Conservation (phyloP, 2,797 vertebrate genomes). For the Macroramphosus scolopax region DNA sequence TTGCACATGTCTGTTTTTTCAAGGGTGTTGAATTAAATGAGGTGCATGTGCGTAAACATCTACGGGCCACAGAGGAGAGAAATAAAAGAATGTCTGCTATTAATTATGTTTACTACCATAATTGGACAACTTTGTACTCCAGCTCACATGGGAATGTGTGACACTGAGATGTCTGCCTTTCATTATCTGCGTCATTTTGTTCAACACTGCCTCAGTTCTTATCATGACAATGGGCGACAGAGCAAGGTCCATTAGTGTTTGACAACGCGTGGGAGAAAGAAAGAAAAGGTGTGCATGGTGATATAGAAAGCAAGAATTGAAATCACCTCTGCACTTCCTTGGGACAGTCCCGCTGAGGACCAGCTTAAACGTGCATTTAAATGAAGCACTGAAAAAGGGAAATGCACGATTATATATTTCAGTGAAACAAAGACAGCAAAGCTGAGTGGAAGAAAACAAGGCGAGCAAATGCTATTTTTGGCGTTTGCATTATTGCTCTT, state of each 20-base stretch:
- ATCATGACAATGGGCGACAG: conserved; percentile 28
- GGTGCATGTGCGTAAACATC: background rate
- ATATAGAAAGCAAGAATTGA: background rate
- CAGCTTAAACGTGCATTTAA: too few species aligned
- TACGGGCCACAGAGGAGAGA: background rate
- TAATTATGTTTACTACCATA: background rate
- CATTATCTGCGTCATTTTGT: conserved; percentile 3
- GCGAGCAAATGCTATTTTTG: conserved; percentile 18
- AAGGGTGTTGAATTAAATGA: conserved; percentile 1
- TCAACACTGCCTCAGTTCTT: conserved; percentile 21
- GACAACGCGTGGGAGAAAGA: conserved; percentile 13
- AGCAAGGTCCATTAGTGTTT: conserved; percentile 40
- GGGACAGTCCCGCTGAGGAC: conserved; percentile 50
- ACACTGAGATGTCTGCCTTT: too few species aligned
- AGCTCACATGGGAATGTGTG: background rate
- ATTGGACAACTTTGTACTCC: background rate
- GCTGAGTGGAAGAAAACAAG: background rate
- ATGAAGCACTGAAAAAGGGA: background rate
- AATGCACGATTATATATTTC: rapidly evolving
- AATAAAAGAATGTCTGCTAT: background rate
- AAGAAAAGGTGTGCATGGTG: conserved; percentile 4
- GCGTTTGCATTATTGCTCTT: conserved; percentile 15
- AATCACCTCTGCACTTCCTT: conserved; percentile 25
- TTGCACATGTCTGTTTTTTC: conserved; percentile 7
- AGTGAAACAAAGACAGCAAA: background rate